A percentile compares a stretch with the other conserved stretches of the same genome.
Evolutionary conservation across 2,888 invertebrate species (phyloP).

Genomic region (Syrista parreyssii): DNA sequence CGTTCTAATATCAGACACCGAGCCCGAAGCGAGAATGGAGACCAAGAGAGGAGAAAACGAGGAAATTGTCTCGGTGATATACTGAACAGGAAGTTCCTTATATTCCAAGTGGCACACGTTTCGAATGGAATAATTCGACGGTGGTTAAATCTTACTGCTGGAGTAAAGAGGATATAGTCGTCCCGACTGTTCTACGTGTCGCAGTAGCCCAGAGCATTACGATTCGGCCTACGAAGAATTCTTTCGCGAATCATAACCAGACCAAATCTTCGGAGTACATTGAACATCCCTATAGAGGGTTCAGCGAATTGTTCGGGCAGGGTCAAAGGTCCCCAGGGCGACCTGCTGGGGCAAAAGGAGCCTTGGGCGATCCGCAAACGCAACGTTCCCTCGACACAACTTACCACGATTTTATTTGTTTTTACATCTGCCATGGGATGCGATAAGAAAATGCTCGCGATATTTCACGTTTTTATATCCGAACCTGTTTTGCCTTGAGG

Average conservation of each 20-base stretch:
- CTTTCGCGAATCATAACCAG: neutral
- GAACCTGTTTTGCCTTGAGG: conserved; percentile 56
- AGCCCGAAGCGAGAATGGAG: conserved; percentile 22
- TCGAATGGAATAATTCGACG: neutral
- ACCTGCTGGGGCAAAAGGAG: conserved; percentile 11
- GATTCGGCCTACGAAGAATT: neutral
- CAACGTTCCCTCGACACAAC: conserved; percentile 54
- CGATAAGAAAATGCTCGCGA: conserved; percentile 60
- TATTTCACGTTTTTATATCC: conserved; percentile 61
- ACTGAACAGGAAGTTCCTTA: conserved; percentile 29
- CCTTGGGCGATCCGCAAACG: conserved; percentile 40
- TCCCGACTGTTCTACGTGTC: neutral
- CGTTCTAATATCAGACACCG: conserved; percentile 38
- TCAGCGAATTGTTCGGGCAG: neutral
- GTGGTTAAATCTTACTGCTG: neutral
- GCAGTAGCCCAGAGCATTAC: neutral
- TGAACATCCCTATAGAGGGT: neutral
- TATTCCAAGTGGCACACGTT: neutral
- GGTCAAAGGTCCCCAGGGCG: neutral
- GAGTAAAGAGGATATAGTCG: neutral
- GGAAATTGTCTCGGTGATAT: conserved; percentile 41
- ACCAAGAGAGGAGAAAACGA: conserved; percentile 13
- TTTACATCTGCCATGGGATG: conserved; percentile 51
- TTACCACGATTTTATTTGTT: conserved; percentile 60
- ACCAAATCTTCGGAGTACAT: neutral